phyloP scores from a whole-genome alignment of 2,797 vertebrate species.

The Vultur gryphus region DNA sequence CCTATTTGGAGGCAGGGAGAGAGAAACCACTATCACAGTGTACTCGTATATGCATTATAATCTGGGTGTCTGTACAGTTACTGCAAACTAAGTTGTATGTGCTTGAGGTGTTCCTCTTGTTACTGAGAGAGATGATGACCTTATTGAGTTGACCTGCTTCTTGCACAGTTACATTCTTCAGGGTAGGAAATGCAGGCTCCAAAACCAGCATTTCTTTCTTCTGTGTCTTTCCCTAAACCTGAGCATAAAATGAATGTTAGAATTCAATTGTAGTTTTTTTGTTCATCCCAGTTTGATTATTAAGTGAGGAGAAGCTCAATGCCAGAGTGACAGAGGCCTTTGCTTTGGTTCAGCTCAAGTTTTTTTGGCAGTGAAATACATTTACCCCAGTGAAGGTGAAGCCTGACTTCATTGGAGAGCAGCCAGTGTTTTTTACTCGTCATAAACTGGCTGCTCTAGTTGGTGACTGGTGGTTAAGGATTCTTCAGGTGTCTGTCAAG shows the following conservation, averaged over 20 bases:
- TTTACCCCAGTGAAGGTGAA: background rate
- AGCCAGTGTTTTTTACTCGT: background rate
- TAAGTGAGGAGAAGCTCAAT: background rate
- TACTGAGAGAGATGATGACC: background rate
- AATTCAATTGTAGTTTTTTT: background rate
- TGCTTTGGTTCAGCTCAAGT: background rate
- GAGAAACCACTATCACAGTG: background rate
- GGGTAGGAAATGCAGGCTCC: background rate
- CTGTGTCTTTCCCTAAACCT: background rate
- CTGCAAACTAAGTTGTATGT: background rate
- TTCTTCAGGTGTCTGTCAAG: conserved; percentile 23
- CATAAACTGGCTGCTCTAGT: background rate
- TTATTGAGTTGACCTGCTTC: background rate
- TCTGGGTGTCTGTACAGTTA: background rate
- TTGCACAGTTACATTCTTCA: background rate
- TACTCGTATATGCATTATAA: background rate
- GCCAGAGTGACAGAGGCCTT: background rate
- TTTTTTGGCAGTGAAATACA: background rate
- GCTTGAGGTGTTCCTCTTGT: background rate
- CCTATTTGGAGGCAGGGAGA: background rate
- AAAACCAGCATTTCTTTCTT: background rate
- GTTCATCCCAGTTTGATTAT: background rate
- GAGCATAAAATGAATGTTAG: background rate
- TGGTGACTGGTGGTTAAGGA: background rate
- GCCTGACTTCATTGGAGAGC: background rate